phyloP scores from a whole-genome alignment of 2,888 invertebrate genomes.

The Sinotaia quadrata region DNA sequence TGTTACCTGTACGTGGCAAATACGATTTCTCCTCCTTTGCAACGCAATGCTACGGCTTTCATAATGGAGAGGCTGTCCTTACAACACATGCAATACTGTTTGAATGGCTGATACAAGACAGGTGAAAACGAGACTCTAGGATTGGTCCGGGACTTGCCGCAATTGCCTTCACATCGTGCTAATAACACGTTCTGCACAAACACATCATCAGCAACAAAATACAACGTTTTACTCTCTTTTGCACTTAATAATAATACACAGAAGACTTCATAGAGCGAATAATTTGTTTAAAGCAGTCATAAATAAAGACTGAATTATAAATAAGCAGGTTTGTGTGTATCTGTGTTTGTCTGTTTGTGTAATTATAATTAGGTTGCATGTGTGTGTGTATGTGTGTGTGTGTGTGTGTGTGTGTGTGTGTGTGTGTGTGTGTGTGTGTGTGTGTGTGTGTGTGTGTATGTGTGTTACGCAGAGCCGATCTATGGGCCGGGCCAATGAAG shows the following conservation, averaged over 20 bases:
- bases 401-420: background rate
- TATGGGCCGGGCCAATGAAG: too few relatives aligned
- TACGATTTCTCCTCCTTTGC: constrained; percentile 35
- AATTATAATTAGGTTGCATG: background rate
- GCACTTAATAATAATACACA: too few relatives aligned
- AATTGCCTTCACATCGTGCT: constrained; percentile 46
- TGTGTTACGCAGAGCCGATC: too few relatives aligned
- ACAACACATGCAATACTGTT: constrained; percentile 45
- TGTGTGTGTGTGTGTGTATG: constrained; percentile 9
- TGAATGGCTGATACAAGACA: constrained; percentile 44
- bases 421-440: background rate
- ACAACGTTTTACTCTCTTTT: too few relatives aligned
- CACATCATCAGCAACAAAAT: too few relatives aligned
- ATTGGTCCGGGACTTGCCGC: constrained; percentile 41
- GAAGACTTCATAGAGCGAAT: too few relatives aligned
- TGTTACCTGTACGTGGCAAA: constrained; percentile 51
- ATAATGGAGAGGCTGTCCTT: constrained; percentile 45
- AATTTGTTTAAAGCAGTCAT: too few relatives aligned
- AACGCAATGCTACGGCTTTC: constrained; percentile 45
- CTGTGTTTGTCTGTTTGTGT: constrained; percentile 1
- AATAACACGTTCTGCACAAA: constrained; percentile 47
- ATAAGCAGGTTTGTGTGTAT: constrained; percentile 7
- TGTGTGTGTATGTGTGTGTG: background rate
- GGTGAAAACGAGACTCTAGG: constrained; percentile 46
- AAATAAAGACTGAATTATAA: too few relatives aligned